phyloP scores from a whole-genome alignment of 2,113 vertebrate genomes.

The Python bivittatus region DNA sequence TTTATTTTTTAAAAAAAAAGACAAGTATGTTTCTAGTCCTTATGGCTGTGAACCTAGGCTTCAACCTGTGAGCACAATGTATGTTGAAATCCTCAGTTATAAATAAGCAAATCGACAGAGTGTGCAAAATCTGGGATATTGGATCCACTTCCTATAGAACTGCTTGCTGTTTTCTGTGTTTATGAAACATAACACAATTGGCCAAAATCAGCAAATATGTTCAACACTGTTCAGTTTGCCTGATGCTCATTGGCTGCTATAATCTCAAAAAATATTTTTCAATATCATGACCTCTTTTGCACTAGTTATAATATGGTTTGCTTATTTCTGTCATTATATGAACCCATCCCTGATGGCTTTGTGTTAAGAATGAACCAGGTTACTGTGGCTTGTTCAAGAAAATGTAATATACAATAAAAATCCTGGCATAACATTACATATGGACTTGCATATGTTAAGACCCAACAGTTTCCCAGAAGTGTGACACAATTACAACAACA shows the following conservation, averaged over 20 bases:
- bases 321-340: not conserved
- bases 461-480: not conserved
- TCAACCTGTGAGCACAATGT: not conserved
- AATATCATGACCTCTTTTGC: not conserved
- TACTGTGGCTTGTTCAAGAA: not conserved
- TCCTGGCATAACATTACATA: not conserved
- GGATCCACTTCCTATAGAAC: not conserved
- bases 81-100: not conserved
- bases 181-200: not conserved
- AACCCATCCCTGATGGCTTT: not conserved
- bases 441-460: not conserved
- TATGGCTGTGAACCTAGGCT: not conserved
- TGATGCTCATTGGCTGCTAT: not conserved
- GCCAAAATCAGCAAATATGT: not conserved
- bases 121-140: not conserved
- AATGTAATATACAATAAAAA: not conserved
- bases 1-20: not conserved
- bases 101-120: not conserved
- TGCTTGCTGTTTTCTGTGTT: not conserved
- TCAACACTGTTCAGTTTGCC: not conserved
- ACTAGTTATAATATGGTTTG: not conserved
- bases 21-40: not conserved
- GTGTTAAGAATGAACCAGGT: not conserved
- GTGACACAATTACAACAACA: not conserved
- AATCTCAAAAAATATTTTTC: not conserved